Evolutionary conservation across 2,113 vertebrate species (phyloP), one percentile per base, ranked within the genome.

Genomic region (Callipepla squamata): DNA sequence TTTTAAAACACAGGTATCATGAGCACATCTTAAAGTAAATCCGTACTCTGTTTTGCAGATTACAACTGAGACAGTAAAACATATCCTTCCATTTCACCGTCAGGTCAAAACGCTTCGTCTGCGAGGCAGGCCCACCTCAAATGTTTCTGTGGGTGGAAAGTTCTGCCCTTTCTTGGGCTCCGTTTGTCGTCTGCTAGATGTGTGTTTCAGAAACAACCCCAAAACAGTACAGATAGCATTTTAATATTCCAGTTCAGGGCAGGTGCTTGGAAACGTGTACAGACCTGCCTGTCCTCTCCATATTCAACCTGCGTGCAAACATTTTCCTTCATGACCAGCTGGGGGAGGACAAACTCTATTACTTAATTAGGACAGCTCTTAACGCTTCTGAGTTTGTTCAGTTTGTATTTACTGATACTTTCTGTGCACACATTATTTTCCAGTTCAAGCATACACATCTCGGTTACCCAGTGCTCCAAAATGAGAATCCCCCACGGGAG

Each of bases 241-340:
- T 73, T 21, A 32, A 69, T 61, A 80, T 42, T 45, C n/a, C 57
- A 53, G 62, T 38, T 80, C 63, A 57, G 32, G 83, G 25, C 34
- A 40, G 21, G 48, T 26, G 34, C 85, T 40, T 82, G 48, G 20
- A 34, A 89, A 47, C 32, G 68, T 45, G 40, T 42, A 51, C 58
- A 48, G 58, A 38, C 61, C 67, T 90, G 69, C 28, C 76, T 23
- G 80, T 70, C 42, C 34, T 12, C 0, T 34, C 26, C 5, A 61
- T 10, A 9, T 20, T 36, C 4, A 2, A 3, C 47, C 30, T 65
- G 20, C 34, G 26, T 51, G 23, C 28, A 38, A 63, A 63, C 0
- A 0, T 28, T 5, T n/a, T 63, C 47, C 25, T 79, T 78, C 57
- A 48, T 7, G 9, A 67, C 42, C 62, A 83, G 32, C 50, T 30